phyloP scores from a whole-genome alignment of 2,113 vertebrate genomes.

The Cyphomyrus plagiostoma region DNA sequence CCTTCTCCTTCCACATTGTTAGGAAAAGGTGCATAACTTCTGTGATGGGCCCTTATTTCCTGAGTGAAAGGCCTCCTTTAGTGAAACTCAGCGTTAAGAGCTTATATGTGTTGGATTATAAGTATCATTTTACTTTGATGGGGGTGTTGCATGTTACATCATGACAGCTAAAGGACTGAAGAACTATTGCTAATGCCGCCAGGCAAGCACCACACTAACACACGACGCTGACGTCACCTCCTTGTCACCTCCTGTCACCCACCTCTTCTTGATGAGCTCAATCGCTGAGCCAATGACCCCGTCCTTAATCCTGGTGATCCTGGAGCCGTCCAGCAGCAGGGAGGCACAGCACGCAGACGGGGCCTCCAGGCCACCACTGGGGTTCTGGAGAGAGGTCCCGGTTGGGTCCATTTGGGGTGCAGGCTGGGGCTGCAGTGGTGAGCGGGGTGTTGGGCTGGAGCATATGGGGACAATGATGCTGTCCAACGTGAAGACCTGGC shows the following conservation, averaged over 20 bases:
- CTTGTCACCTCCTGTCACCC: conserved; percentile 24
- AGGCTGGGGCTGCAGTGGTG: conserved; percentile 58
- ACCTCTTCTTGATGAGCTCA: conserved; percentile 90
- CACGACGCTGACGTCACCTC: not conserved
- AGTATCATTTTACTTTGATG: not conserved
- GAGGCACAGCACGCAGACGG: conserved; percentile 79
- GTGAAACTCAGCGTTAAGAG: not conserved
- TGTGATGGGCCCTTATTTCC: not conserved
- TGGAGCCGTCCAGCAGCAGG: conserved; percentile 73
- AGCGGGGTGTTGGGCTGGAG: conserved; percentile 68
- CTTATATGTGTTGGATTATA: not conserved
- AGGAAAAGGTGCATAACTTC: not conserved
- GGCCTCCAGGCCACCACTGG: conserved; percentile 51
- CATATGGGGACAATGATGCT: conserved; percentile 49
- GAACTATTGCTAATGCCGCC: not conserved
- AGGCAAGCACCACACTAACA: not conserved
- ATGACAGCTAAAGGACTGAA: not conserved
- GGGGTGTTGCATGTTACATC: not conserved
- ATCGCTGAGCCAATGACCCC: conserved; percentile 77
- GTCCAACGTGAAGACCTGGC: not conserved
- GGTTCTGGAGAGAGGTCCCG: conserved; percentile 18
- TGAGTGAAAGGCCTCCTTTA: not conserved
- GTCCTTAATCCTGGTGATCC: conserved; percentile 83
- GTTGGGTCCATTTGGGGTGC: conserved; percentile 37
- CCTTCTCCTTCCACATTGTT: not conserved